A percentile compares a stretch with the other conserved stretches of the same genome.
These are phyloP conservation scores for Drosophila arawakana DNA, from an alignment of 1,140 invertebrate species.

Conservation along the genomic window DNA sequence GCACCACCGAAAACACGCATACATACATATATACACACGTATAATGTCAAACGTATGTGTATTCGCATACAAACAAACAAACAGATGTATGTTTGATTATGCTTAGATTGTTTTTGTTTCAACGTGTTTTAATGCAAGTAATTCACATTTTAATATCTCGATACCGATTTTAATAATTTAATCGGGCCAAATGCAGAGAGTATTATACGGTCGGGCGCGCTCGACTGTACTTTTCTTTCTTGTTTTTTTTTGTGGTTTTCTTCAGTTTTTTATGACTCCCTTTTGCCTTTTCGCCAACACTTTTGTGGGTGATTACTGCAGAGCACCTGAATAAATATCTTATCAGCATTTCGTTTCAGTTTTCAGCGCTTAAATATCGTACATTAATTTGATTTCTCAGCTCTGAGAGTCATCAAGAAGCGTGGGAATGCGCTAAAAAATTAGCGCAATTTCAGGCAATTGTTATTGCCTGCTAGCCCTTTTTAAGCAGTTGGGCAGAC, in stretches of 20 bases:
- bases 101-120: too few species aligned
- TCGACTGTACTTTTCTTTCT: too few species aligned
- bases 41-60: too few species aligned
- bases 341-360: conserved; percentile 73
- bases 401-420: conserved; percentile 60
- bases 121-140: too few species aligned
- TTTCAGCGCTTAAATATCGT: conserved; percentile 70
- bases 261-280: conserved; percentile 39
- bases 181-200: too few species aligned
- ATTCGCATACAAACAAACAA: too few species aligned
- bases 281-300: conserved; percentile 68
- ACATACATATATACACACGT: too few species aligned
- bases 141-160: too few species aligned
- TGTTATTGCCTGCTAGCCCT: conserved; percentile 41
- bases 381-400: conserved; percentile 74
- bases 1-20: too few species aligned
- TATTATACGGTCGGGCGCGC: too few species aligned
- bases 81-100: too few species aligned
- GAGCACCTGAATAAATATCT: conserved; percentile 82
- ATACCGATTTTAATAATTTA: too few species aligned
- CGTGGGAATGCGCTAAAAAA: conserved; percentile 67
- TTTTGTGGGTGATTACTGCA: conserved; percentile 73
- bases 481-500: conserved; percentile 41
- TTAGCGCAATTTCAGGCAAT: conserved; percentile 47
- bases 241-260: conserved; percentile 19